Evolutionary conservation across 2,888 invertebrate species (phyloP), one percentile per base, ranked within the genome.

Genomic region (Tortrix viridana): DNA sequence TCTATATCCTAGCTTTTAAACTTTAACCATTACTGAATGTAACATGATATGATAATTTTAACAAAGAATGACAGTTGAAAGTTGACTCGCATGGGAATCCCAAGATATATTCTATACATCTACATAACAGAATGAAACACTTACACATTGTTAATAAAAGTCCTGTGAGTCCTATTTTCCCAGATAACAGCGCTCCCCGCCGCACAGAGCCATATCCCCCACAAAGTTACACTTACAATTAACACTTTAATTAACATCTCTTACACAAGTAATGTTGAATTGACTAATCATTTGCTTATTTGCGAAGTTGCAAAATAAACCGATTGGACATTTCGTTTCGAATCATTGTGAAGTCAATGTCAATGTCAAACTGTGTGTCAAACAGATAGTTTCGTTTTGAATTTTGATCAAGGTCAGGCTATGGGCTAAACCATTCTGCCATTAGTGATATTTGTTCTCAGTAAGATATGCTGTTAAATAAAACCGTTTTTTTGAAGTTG

Each of bases 71-170:
- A 12, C 32, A 0, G 22, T 3, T 26, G 0, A 26, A 4, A 0
- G 32, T 32, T 32, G 3, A 32, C 32, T 12, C 12, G 32, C 12
- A 32, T 48, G 61, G 61, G 54, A 61, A 49, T 22, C 55, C 61
- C 61, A 43, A 19, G n/a, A 4, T 6, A 32, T 7, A 26, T 12
- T 49, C 32, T 46, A 22, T 37, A 19, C 20, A 37, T 14, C 32
- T 46, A 32, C 22, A 47, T 52, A 32, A 65, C 47, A 43, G 41
- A 62, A 22, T 19, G 50, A 23, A 19, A 32, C 18, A 82, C 88
- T 81, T 78, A 88, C 88, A 68, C 79, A 54, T 80, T 72, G 61
- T 86, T 86, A 67, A 85, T 71, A 75, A 88, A 88, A 16, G 71
- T 76, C 69, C 81, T 85, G 48, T 76, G 74, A 18, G 67, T 70